Evolutionary conservation across 2,888 invertebrate genomes (phyloP).

Genomic region (Latheticus oryzae): DNA sequence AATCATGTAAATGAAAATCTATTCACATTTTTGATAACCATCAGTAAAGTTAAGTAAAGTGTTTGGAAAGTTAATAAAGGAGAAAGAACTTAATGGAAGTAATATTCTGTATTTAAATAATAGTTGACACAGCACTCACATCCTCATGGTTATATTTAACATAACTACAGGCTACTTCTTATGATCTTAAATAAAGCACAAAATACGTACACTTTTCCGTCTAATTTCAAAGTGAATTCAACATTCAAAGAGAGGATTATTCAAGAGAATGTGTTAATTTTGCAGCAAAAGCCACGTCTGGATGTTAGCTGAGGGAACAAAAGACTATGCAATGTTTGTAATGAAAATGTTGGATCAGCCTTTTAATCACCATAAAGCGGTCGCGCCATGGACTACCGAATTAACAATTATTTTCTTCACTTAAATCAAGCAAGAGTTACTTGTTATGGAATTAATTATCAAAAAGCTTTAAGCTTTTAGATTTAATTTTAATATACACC

Average conservation of each 20-base stretch:
- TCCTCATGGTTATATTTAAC: slow-evolving; percentile 2
- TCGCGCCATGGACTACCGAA: slow-evolving; percentile 1
- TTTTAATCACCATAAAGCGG: slow-evolving; percentile 3
- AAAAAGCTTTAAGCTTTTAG: too few species aligned
- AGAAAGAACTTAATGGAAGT: slow-evolving; percentile 4
- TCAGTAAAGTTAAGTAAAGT: not conserved
- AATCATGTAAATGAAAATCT: slow-evolving; percentile 3
- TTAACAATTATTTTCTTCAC: slow-evolving; percentile 11
- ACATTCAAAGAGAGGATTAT: slow-evolving; percentile 19
- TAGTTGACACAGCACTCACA: not conserved
- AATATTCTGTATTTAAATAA: not conserved
- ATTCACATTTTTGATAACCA: slow-evolving; percentile 5
- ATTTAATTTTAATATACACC: too few species aligned
- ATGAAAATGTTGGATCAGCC: slow-evolving; percentile 24
- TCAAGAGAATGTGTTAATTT: slow-evolving; percentile 27
- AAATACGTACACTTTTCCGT: slow-evolving; percentile 4
- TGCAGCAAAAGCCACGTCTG: slow-evolving; percentile 24
- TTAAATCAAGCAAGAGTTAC: too few species aligned
- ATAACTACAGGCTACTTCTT: not conserved
- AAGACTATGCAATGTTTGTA: slow-evolving; percentile 26
- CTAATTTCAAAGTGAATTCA: slow-evolving; percentile 9
- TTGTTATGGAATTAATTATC: too few species aligned
- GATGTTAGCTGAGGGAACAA: slow-evolving; percentile 16
- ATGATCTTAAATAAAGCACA: slow-evolving; percentile 4
- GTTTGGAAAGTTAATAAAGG: not conserved